Evolutionary conservation across 2,888 invertebrate genomes (phyloP).

Genomic region (Stenoptilia bipunctidactyla): DNA sequence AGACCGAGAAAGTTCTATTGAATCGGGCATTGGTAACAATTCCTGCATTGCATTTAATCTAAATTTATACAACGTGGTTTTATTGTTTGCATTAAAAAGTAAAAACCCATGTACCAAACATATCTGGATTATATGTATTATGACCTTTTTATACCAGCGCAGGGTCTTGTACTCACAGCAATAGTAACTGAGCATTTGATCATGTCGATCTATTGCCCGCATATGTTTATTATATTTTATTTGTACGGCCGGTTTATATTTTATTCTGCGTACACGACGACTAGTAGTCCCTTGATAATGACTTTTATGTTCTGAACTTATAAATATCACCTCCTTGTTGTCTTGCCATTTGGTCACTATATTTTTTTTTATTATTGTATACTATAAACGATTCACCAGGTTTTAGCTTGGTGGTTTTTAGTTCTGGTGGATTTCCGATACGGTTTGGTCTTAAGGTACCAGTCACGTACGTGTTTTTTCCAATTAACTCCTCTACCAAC

Average conservation of each 20-base stretch:
- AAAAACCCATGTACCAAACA: slow-evolving; percentile 13
- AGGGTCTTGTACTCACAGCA: slow-evolving; percentile 14
- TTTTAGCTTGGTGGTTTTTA: slow-evolving; percentile 12
- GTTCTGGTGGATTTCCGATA: slow-evolving; percentile 12
- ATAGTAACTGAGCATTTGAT: slow-evolving; percentile 12
- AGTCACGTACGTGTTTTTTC: slow-evolving; percentile 17
- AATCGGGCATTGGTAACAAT: not conserved
- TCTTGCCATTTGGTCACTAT: slow-evolving; percentile 6
- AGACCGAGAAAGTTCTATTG: no score
- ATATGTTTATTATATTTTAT: slow-evolving; percentile 9
- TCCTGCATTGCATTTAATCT: slow-evolving; percentile 1
- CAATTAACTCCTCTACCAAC: no score
- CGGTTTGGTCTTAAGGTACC: slow-evolving; percentile 18
- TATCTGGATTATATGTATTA: slow-evolving; percentile 15
- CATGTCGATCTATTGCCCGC: slow-evolving; percentile 5
- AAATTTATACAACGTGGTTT: slow-evolving; percentile 10
- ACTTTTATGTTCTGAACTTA: not conserved
- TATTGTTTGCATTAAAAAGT: slow-evolving; percentile 6
- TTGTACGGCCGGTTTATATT: slow-evolving; percentile 8
- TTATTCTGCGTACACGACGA: slow-evolving; percentile 8
- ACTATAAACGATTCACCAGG: slow-evolving; percentile 12
- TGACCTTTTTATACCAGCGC: slow-evolving; percentile 17
- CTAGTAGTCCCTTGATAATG: slow-evolving; percentile 8
- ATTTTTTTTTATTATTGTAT: not conserved
- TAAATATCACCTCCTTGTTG: slow-evolving; percentile 5